Percentiles rank a stretch among this genome's conserved stretches.
These are phyloP conservation scores for Tonatia bakeri DNA, from an alignment of 2,113 vertebrate species.

Conservation along the genomic window DNA sequence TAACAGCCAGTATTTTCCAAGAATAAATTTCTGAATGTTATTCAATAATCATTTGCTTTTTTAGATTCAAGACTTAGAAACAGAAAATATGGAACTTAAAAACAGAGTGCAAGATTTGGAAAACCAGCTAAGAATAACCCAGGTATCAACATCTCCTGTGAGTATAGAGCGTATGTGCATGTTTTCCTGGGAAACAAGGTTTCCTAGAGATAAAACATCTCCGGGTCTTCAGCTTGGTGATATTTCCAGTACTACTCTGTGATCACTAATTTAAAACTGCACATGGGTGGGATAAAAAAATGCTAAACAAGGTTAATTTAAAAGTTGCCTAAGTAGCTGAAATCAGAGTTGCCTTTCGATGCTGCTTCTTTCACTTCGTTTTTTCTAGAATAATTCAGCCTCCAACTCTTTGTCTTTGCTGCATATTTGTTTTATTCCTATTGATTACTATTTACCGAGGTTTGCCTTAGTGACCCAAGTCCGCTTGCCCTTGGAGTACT, in stretches of 20 bases:
- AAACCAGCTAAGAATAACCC: conserved; percentile 90
- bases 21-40: conserved; percentile 1
- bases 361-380: neutral
- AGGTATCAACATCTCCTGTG: conserved; percentile 87
- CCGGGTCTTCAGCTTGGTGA: neutral
- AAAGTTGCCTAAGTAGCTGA: neutral
- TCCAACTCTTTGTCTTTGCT: neutral
- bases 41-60: conserved; percentile 72
- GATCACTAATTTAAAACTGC: neutral
- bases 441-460: neutral
- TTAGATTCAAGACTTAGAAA: conserved; percentile 98
- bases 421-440: neutral
- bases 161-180: conserved; percentile 70
- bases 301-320: neutral
- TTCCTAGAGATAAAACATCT: neutral
- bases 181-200: neutral
- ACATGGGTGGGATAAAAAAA: neutral
- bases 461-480: neutral
- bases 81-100: conserved; percentile 95
- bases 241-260: neutral
- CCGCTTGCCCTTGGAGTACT: neutral
- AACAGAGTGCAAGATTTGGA: conserved; percentile 95
- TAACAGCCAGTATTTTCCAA: neutral
- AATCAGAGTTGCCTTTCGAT: neutral
- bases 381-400: neutral